Conservation (phyloP, 1,140 invertebrate genomes). For the Megalonaias nervosa region DNA sequence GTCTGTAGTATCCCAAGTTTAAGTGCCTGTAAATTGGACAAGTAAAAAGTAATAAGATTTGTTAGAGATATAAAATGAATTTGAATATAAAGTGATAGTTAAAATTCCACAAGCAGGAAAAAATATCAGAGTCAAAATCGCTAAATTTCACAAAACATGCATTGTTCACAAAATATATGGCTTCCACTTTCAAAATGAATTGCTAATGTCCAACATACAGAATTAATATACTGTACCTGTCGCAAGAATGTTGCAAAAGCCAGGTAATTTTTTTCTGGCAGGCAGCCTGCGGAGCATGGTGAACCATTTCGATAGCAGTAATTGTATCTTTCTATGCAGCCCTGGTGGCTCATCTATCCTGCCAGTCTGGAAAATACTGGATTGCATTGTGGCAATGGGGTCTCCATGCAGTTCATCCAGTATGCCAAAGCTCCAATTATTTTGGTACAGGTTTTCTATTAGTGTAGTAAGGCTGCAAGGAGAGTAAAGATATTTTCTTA, state of each 20-base stretch:
- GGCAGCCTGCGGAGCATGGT: conserved; percentile 87
- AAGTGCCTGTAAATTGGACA: too few relatives aligned
- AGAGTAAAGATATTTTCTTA: neutral
- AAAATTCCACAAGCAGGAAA: too few relatives aligned
- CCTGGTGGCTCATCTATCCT: conserved; percentile 96
- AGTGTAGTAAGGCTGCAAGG: conserved; percentile 67
- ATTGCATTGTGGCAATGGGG: conserved; percentile 91
- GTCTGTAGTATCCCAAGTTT: too few relatives aligned
- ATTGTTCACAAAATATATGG: too few relatives aligned
- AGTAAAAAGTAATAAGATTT: too few relatives aligned
- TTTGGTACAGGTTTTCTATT: conserved; percentile 61
- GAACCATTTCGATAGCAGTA: conserved; percentile 95
- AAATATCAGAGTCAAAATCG: too few relatives aligned
- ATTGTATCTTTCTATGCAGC: conserved; percentile 96
- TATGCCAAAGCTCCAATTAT: conserved; percentile 40
- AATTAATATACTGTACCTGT: conserved; percentile 69
- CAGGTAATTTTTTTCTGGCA: conserved; percentile 89
- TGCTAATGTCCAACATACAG: conserved; percentile 75
- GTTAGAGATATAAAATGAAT: too few relatives aligned
- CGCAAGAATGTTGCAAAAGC: conserved; percentile 95
- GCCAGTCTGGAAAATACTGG: conserved; percentile 87
- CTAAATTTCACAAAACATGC: too few relatives aligned
- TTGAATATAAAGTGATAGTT: too few relatives aligned
- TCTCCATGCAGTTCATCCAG: conserved; percentile 54
- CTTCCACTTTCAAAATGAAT: too few relatives aligned